These are phyloP conservation scores for Nyctereutes procyonoides DNA, from an alignment of 2,113 vertebrate genomes.

Conservation along the genomic window DNA sequence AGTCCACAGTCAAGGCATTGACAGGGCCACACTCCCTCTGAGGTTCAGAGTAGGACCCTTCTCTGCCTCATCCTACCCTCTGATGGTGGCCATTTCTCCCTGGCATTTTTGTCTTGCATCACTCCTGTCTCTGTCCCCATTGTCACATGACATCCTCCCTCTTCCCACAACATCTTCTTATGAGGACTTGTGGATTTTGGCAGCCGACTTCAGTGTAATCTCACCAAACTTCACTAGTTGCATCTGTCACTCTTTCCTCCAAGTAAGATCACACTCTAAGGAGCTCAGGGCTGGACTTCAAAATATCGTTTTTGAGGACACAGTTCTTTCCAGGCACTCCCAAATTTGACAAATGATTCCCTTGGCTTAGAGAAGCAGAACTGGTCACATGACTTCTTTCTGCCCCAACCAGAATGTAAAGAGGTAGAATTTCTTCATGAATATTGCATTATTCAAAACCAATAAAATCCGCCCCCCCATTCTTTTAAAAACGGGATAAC, in stretches of 20 bases:
- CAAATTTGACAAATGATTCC: neutral
- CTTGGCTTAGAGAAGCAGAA: neutral
- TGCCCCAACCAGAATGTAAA: neutral
- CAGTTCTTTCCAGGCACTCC: neutral
- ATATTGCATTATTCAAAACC: neutral
- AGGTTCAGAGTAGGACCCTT: neutral
- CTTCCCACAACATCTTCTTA: neutral
- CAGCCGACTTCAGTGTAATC: neutral
- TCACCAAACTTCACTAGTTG: neutral
- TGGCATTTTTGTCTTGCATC: neutral
- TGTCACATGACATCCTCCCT: neutral
- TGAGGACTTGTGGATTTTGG: neutral
- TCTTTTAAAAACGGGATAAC: neutral
- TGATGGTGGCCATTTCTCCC: neutral
- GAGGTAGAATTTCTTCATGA: neutral
- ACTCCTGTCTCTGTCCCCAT: neutral
- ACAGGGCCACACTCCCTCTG: neutral
- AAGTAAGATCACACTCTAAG: neutral
- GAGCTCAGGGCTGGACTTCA: neutral
- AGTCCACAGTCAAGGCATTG: neutral
- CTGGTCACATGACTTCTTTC: neutral
- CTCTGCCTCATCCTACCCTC: neutral
- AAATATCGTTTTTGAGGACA: neutral
- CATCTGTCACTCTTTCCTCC: neutral
- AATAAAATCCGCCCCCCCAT: no score